Evolutionary conservation across 2,888 invertebrate genomes (phyloP), one percentile per base, ranked within the genome.

Genomic region (Corbicula japonica): DNA sequence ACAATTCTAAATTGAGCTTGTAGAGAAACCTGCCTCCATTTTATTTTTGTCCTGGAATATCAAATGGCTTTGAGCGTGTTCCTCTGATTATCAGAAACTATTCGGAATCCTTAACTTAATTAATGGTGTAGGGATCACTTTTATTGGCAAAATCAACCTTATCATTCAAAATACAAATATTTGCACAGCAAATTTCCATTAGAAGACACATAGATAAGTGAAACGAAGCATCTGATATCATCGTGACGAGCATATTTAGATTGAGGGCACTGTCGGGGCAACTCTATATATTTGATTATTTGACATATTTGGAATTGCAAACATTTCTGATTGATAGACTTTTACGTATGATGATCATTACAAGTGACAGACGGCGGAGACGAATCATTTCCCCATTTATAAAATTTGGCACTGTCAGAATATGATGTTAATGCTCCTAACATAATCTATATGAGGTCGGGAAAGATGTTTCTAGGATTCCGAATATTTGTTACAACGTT

Each of bases 271-370:
- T 26, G 56, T 46, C 61, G 60, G 75, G 71, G 70, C 70, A 70
- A 61, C 52, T n/a, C n/a, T 46, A 75, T 66, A 72, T 80, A 80
- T 76, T 76, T 72, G 75, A 66, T 76, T 76, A 76, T 72, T 46
- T 80, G 80, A 75, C 80, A 80, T 76, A 72, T 72, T 76, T 76
- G 75, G 63, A 76, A 80, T 76, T 80, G 68, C 80, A 72, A 75
- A 80, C 63, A 72, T 68, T 61, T 30, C 62, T 76, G 80, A 80
- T 80, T 72, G 75, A 80, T 79, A 41, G 58, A 35, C 50, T 54
- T 48, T 28, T 61, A 21, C 26, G 23, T 48, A 48, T 73, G 74
- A 74, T 66, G 73, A 74, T 38, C 61, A 66, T 70, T 74, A 48
- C 50, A 52, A 70, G 61, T 74, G 79, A 70, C 79, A 79, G 52